phyloP scores from a whole-genome alignment of 2,888 invertebrate species.

The Heliconius sara region DNA sequence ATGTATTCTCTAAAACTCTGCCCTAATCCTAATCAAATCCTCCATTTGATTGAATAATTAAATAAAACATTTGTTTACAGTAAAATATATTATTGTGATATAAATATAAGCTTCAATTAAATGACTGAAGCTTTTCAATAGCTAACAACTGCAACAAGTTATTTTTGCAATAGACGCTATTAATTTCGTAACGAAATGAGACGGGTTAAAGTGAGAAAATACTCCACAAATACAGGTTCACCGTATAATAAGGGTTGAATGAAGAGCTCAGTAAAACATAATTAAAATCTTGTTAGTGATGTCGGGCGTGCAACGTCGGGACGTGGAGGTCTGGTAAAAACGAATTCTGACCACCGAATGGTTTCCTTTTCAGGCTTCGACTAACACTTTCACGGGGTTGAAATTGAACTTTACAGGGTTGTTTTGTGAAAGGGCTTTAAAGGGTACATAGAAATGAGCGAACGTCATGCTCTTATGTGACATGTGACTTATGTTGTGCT shows the following conservation, averaged over 20 bases:
- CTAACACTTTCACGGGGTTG: constrained; percentile 54
- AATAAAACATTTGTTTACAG: too few relatives aligned
- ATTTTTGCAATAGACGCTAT: background rate
- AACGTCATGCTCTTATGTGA: background rate
- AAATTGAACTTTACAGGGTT: constrained; percentile 58
- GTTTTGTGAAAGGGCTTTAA: constrained; percentile 47
- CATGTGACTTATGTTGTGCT: background rate
- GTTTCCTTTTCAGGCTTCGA: constrained; percentile 35
- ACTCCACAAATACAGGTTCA: constrained; percentile 2
- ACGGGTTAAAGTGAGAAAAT: background rate
- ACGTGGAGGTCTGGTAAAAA: constrained; percentile 65
- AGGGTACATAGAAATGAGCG: background rate
- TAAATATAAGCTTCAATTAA: background rate
- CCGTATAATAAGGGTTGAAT: constrained; percentile 12
- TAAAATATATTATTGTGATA: too few relatives aligned
- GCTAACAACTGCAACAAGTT: background rate
- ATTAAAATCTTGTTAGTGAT: constrained; percentile 39
- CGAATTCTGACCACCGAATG: constrained; percentile 63
- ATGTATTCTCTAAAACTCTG: too few relatives aligned
- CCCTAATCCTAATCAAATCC: too few relatives aligned
- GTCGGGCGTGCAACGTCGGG: constrained; percentile 17
- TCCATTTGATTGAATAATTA: too few relatives aligned
- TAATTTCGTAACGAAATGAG: background rate
- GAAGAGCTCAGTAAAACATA: constrained; percentile 21
- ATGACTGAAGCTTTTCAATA: background rate